These are phyloP conservation scores for Esox niger DNA, from an alignment of 2,113 vertebrate genomes.

Conservation along the genomic window DNA sequence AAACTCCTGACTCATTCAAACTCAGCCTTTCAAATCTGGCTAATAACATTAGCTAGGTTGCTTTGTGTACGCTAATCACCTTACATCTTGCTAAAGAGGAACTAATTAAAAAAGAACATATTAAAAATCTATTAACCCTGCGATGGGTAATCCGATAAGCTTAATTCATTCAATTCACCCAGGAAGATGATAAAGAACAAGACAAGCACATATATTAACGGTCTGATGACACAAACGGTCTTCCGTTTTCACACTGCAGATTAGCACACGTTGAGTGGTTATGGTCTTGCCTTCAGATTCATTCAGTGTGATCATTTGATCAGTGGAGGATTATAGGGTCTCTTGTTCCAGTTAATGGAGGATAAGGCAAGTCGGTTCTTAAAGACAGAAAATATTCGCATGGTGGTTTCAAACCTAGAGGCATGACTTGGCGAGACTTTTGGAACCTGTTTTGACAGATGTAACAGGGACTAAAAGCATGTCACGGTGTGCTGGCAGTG, in stretches of 20 bases:
- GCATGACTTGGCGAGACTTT: too few species aligned
- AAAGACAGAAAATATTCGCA: too few species aligned
- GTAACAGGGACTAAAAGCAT: too few species aligned
- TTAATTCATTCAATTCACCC: slow-evolving; percentile 29
- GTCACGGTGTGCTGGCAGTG: too few species aligned
- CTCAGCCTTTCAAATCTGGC: not conserved
- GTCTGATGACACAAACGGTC: too few species aligned
- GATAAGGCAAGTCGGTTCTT: too few species aligned
- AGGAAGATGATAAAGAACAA: not conserved
- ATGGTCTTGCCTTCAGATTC: slow-evolving; percentile 19
- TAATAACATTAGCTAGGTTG: not conserved
- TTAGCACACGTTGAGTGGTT: slow-evolving; percentile 23
- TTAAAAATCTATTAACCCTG: slow-evolving; percentile 65
- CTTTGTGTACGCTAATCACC: slow-evolving; percentile 42
- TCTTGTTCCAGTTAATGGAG: too few species aligned
- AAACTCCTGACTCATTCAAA: slow-evolving; percentile 6
- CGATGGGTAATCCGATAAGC: slow-evolving; percentile 68
- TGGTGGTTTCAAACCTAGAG: too few species aligned
- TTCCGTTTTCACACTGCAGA: slow-evolving; percentile 17
- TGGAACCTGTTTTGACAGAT: too few species aligned
- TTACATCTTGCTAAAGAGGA: slow-evolving; percentile 56
- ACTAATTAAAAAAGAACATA: slow-evolving; percentile 67
- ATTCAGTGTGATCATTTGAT: slow-evolving; percentile 34
- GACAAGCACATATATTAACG: not conserved
- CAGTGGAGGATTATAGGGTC: not conserved